Evolutionary conservation across 2,888 invertebrate species (phyloP), one percentile per base, ranked within the genome.

Genomic region (Hypsopygia costalis): DNA sequence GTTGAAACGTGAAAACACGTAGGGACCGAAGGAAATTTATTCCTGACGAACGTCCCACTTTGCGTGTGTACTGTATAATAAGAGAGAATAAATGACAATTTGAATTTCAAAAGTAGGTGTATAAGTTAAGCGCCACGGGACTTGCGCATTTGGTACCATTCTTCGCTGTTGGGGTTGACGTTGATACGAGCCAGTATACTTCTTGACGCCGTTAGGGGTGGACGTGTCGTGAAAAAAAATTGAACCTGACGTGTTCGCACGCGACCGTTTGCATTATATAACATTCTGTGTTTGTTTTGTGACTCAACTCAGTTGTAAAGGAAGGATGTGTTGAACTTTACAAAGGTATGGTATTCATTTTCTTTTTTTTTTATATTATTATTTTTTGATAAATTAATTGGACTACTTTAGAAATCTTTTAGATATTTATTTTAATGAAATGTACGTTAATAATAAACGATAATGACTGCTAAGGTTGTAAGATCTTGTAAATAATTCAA

Each of bases 131-230:
- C 67, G 62, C 63, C 58, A 71, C 69, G 79, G 85, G 87, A 86
- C 81, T 85, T 86, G 83, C 86, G 86, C 87, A 86, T 83, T 82
- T 83, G 80, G 76, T 73, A 76, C 80, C 60, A 66, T 68, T 69
- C 69, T 71, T 68, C 62, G 59, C 56, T 71, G 69, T 71, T 64
- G 66, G 58, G 54, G 60, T 64, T 70, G 66, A 69, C 70, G 66
- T 55, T 71, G 72, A 72, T 61, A 68, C 53, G 64, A 72, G 62
- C 72, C 80, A 86, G 87, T 87, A 74, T 64, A 58, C 56, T 58
- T 56, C 57, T 53, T 59, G 53, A 51, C 62, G 52, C 53, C 43
- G 49, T 42, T 28, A 49, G 60, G 62, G 67, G 52, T 43, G 65
- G 65, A 64, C 69, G 78, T 63, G 65, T 62, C 40, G 52, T 43